Evolutionary conservation across 2,888 invertebrate species (phyloP).

Genomic region (Pharmacophagus antenor): DNA sequence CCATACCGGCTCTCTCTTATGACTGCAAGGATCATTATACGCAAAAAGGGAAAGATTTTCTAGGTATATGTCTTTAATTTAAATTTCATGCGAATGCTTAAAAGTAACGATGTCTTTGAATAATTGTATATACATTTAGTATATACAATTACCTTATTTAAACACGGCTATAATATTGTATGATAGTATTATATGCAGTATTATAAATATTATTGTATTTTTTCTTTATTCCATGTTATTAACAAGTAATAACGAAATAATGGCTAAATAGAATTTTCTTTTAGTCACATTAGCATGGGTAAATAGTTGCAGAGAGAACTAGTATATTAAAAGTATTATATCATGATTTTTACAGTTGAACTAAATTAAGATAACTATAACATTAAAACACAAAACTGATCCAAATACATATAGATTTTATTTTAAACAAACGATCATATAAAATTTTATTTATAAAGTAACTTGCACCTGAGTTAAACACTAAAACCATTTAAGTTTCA

Average conservation of each 20-base stretch:
- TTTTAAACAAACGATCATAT: background rate
- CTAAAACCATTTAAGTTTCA: conserved; percentile 19
- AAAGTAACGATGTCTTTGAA: conserved; percentile 16
- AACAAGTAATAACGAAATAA: too few relatives aligned
- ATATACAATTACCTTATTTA: background rate
- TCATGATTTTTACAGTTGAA: too few relatives aligned
- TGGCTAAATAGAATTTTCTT: too few relatives aligned
- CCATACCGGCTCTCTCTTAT: conserved; percentile 10
- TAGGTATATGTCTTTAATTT: conserved; percentile 21
- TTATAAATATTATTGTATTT: too few relatives aligned
- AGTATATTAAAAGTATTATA: too few relatives aligned
- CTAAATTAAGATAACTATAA: background rate
- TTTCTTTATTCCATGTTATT: too few relatives aligned
- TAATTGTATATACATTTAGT: background rate
- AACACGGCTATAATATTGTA: background rate
- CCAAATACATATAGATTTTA: background rate
- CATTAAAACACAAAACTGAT: background rate
- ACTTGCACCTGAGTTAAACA: background rate
- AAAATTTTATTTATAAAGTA: background rate
- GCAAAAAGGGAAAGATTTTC: conserved; percentile 5
- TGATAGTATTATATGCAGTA: too few relatives aligned
- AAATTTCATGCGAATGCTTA: conserved; percentile 28
- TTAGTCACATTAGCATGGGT: too few relatives aligned
- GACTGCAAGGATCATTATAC: conserved; percentile 11
- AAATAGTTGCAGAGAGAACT: too few relatives aligned